Percentiles rank a stretch among this genome's conserved stretches.
phyloP scores from a whole-genome alignment of 2,888 invertebrate genomes.

The Physocephala rufipes region DNA sequence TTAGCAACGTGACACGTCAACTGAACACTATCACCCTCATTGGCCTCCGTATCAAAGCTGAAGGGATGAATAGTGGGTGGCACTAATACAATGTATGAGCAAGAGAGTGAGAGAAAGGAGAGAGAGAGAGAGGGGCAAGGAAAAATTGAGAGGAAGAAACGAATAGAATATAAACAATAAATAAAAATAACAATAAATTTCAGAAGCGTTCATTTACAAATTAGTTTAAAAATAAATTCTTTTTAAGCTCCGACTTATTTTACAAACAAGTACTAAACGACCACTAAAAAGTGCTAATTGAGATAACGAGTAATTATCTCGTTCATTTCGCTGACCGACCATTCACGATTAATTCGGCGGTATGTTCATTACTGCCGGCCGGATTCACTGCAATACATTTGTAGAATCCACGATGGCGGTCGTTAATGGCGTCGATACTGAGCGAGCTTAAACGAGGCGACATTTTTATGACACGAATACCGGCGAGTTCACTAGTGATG shows the following conservation, averaged over 20 bases:
- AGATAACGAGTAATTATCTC: slow-evolving; percentile 20
- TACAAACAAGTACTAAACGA: neutral
- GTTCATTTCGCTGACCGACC: slow-evolving; percentile 69
- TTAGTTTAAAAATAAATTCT: slow-evolving; percentile 32
- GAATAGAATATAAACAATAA: slow-evolving; percentile 12
- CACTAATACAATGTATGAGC: slow-evolving; percentile 66
- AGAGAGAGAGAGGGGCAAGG: neutral
- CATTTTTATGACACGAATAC: slow-evolving; percentile 71
- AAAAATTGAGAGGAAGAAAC: neutral
- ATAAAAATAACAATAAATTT: neutral
- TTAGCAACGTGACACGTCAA: slow-evolving; percentile 71
- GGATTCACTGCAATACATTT: slow-evolving; percentile 76
- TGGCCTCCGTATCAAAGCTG: slow-evolving; percentile 67
- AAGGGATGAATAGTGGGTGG: slow-evolving; percentile 72
- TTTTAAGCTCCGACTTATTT: slow-evolving; percentile 17
- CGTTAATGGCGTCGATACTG: slow-evolving; percentile 78
- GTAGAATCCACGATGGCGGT: slow-evolving; percentile 78
- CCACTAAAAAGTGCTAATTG: neutral
- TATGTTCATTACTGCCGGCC: slow-evolving; percentile 74
- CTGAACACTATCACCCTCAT: slow-evolving; percentile 74
- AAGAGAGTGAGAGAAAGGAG: slow-evolving; percentile 28
- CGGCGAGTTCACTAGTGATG: slow-evolving; percentile 68
- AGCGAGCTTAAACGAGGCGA: slow-evolving; percentile 75
- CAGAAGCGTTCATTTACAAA: neutral
- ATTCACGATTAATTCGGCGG: slow-evolving; percentile 75